Percentiles rank a stretch among this genome's conserved stretches.
phyloP scores from a whole-genome alignment of 2,797 vertebrate species.

The Sebastes melanostomus region DNA sequence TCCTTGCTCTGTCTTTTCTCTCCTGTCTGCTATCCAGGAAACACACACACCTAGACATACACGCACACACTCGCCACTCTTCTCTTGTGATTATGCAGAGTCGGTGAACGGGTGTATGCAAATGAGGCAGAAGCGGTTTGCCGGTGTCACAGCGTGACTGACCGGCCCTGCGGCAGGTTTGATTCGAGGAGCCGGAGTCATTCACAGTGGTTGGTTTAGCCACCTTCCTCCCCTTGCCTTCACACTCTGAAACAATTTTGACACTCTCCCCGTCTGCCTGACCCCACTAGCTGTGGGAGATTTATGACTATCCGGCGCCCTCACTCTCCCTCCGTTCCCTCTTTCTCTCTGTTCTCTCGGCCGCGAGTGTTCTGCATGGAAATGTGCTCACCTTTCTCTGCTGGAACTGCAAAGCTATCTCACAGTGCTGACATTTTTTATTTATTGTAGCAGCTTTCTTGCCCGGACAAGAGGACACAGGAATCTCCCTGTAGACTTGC shows the following conservation, averaged over 20 bases:
- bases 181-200: slow-evolving; percentile 58
- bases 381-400: slow-evolving; percentile 65
- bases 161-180: slow-evolving; percentile 44
- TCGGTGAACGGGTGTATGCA: slow-evolving; percentile 45
- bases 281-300: slow-evolving; percentile 72
- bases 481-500: neutral
- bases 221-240: slow-evolving; percentile 54
- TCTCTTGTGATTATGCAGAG: slow-evolving; percentile 44
- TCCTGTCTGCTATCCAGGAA: neutral
- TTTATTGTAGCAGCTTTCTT: slow-evolving; percentile 53
- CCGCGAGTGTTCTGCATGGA: slow-evolving; percentile 69
- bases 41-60: neutral
- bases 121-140: slow-evolving; percentile 45
- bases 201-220: slow-evolving; percentile 54
- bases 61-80: neutral
- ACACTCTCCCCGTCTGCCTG: slow-evolving; percentile 63
- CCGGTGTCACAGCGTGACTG: slow-evolving; percentile 51
- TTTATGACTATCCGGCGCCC: slow-evolving; percentile 67
- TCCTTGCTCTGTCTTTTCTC: neutral
- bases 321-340: slow-evolving; percentile 11
- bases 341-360: slow-evolving; percentile 53
- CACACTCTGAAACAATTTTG: slow-evolving; percentile 72
- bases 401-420: slow-evolving; percentile 51
- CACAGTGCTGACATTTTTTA: slow-evolving; percentile 45
- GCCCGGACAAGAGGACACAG: slow-evolving; percentile 33